Evolutionary conservation across 2,888 invertebrate genomes (phyloP).

Genomic region (Catonia carolina): DNA sequence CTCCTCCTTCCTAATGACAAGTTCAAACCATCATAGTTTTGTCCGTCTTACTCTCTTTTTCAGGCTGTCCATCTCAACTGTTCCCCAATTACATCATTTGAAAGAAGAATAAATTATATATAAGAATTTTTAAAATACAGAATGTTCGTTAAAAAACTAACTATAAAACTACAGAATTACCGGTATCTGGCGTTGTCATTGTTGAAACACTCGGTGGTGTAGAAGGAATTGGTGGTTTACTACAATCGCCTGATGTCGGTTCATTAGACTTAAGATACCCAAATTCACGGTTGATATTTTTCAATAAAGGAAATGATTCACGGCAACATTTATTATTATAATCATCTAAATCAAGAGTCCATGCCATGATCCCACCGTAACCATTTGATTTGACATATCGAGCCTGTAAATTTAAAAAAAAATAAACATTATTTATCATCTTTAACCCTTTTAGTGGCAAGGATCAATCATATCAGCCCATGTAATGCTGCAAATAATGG

Average conservation of each 20-base stretch:
- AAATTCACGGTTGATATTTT: constrained; percentile 68
- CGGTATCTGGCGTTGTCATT: constrained; percentile 59
- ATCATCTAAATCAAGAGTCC: constrained; percentile 85
- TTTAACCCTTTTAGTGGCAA: no score
- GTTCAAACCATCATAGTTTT: no score
- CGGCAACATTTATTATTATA: constrained; percentile 75
- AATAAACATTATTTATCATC: not conserved
- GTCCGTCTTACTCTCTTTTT: no score
- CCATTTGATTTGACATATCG: constrained; percentile 65
- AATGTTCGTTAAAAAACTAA: no score
- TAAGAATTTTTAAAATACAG: no score
- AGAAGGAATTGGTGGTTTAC: constrained; percentile 61
- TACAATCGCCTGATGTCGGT: constrained; percentile 50
- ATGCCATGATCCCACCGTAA: constrained; percentile 75
- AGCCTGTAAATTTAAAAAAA: constrained; percentile 46
- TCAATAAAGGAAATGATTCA: constrained; percentile 69
- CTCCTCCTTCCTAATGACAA: no score
- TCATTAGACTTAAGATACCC: constrained; percentile 42
- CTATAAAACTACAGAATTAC: no score
- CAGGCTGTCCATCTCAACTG: no score
- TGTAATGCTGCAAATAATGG: no score
- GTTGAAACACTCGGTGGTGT: constrained; percentile 71
- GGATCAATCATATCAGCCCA: no score
- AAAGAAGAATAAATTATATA: no score
- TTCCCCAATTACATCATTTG: no score